Percentiles rank a stretch among this genome's conserved stretches.
Conservation (phyloP, 2,888 invertebrate species). For the Epinotia demarniana region DNA sequence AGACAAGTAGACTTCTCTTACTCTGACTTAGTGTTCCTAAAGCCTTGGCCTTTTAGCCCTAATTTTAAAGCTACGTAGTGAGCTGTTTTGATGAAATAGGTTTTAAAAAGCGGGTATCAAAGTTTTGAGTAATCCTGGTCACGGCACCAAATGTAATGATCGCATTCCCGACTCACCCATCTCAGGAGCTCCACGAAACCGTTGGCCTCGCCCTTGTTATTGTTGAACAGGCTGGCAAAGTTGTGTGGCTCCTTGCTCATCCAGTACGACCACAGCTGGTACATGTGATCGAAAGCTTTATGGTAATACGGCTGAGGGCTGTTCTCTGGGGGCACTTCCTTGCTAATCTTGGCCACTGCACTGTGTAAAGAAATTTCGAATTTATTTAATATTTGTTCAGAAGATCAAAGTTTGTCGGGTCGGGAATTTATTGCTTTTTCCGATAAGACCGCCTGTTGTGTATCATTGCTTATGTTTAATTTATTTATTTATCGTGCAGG, state of each 20-base stretch:
- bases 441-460: too few relatives aligned
- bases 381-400: not conserved
- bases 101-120: not conserved
- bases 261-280: slow-evolving; percentile 90
- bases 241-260: slow-evolving; percentile 89
- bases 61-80: too few relatives aligned
- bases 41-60: too few relatives aligned
- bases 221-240: slow-evolving; percentile 86
- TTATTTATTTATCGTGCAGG: too few relatives aligned
- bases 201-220: slow-evolving; percentile 82
- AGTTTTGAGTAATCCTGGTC: slow-evolving; percentile 8
- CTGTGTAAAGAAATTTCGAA: slow-evolving; percentile 51
- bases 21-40: not conserved
- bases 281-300: slow-evolving; percentile 83
- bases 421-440: too few relatives aligned
- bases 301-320: slow-evolving; percentile 67
- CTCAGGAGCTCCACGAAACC: slow-evolving; percentile 84
- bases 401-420: too few relatives aligned
- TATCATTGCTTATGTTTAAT: too few relatives aligned
- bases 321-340: slow-evolving; percentile 54
- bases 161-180: slow-evolving; percentile 64
- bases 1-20: too few relatives aligned
- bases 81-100: too few relatives aligned
- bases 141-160: not conserved
- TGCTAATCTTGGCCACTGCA: slow-evolving; percentile 63